phyloP scores from a whole-genome alignment of 2,888 invertebrate genomes.

The Argyra leucocephala region DNA sequence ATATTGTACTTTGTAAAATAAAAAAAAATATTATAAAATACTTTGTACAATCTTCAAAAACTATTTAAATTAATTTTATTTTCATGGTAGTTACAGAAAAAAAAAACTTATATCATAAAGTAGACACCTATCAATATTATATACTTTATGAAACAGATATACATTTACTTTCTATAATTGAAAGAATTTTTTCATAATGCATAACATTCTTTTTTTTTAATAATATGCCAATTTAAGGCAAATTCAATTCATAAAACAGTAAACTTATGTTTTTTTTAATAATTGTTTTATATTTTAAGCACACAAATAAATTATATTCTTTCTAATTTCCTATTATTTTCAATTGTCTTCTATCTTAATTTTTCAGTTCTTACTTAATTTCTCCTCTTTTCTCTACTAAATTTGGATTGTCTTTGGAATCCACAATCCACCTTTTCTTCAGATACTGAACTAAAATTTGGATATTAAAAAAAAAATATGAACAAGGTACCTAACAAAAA shows the following conservation, averaged over 20 bases:
- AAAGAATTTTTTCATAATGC: neutral
- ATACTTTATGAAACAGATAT: neutral
- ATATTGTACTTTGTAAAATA: too few species aligned
- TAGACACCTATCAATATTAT: constrained; percentile 4
- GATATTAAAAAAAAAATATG: too few species aligned
- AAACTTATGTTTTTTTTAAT: neutral
- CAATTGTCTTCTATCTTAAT: neutral
- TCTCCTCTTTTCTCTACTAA: neutral
- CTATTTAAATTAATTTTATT: too few species aligned
- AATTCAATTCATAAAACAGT: neutral
- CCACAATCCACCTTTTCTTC: neutral
- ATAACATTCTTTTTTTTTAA: neutral
- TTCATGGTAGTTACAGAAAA: too few species aligned
- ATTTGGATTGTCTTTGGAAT: neutral
- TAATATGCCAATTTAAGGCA: neutral
- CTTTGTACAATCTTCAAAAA: too few species aligned
- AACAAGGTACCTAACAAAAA: neutral
- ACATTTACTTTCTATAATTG: neutral
- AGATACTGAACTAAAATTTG: too few species aligned
- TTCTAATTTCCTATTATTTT: neutral
- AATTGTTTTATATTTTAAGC: neutral
- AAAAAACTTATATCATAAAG: neutral
- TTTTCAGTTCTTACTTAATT: constrained; percentile 4
- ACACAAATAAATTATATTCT: neutral
- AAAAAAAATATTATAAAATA: too few species aligned